phyloP scores from a whole-genome alignment of 2,797 vertebrate genomes.

The Cryptoblepharus egeriae region DNA sequence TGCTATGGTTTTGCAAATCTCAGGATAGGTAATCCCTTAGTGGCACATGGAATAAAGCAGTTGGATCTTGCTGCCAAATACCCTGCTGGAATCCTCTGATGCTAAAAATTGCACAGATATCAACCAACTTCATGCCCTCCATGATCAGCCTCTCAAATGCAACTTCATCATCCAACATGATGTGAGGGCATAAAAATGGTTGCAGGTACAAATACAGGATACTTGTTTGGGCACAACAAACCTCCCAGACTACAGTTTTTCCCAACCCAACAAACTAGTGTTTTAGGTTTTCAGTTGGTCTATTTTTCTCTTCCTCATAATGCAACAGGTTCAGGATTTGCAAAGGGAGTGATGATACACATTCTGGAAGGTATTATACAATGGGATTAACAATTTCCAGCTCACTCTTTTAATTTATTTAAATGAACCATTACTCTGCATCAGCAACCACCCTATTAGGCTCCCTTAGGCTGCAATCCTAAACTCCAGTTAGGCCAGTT shows the following conservation, averaged over 20 bases:
- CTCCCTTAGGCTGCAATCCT: too few relatives aligned
- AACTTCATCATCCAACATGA: too few relatives aligned
- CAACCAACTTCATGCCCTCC: too few relatives aligned
- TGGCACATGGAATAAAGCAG: too few relatives aligned
- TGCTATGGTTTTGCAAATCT: too few relatives aligned
- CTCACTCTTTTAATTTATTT: conserved; percentile 49
- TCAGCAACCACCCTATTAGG: conserved; percentile 49
- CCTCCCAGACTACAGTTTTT: not conserved
- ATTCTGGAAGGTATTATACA: not conserved
- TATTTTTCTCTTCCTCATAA: conserved; percentile 21
- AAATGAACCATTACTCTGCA: conserved; percentile 63
- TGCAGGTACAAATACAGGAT: not conserved
- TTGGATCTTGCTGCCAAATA: too few relatives aligned
- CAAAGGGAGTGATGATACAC: conserved; percentile 40
- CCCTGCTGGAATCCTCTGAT: too few relatives aligned
- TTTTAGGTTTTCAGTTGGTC: not conserved
- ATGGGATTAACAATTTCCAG: conserved; percentile 8
- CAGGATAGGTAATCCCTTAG: too few relatives aligned
- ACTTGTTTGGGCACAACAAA: not conserved
- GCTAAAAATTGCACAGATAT: not conserved
- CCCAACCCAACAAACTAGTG: not conserved
- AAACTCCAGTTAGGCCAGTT: too few relatives aligned
- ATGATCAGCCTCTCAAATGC: not conserved
- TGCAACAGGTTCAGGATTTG: conserved; percentile 14
- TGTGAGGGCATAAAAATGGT: not conserved